Evolutionary conservation across 2,113 vertebrate genomes (phyloP), one percentile per base, ranked within the genome.

Genomic region (Carassius gibelio): DNA sequence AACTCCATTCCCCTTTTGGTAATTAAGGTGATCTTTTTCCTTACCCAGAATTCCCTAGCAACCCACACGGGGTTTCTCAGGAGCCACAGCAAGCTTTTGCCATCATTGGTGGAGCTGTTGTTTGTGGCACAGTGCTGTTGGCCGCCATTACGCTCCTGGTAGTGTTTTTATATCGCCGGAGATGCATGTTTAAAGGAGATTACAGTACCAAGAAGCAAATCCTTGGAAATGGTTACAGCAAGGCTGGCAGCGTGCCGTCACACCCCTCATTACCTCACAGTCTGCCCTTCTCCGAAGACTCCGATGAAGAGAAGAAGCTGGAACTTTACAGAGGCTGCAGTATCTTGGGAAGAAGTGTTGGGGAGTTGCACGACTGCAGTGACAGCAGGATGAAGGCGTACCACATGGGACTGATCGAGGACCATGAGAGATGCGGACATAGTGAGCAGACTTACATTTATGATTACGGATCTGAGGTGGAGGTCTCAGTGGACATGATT

Each of bases 181-280:
- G 95, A 30, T 95, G 95, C 93, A 96, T 94, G 90, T 97, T 97
- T 94, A 97, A 97, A 92, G 96, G 96, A 5, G 96, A 97, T 93
- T 97, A 97, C 94, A 97, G 94, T 92, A 97, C 96, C 79, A 97
- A 96, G 94, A 97, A 97, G 89, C 96, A 97, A 5, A 95, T 96
- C 57, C 95, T 96, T 0, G 96, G 95, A 83, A 97, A 96, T 0
- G 96, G 96, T 81, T 97, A 96, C 93, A 95, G 95, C 92, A 96
- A 96, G 81, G 94, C 96, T 0, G 90, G 88, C 11, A 94, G 94
- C 57, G 85, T 96, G 88, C 94, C 95, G 0, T 94, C 96, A 64
- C 95, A 95, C 81, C 94, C 95, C 0, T 93, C 95, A 72, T 91
- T 96, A 93, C 94, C 95, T 0, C 95, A 96, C 87, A 96, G 94